These are phyloP conservation scores for Motacilla tschutschensis DNA, from an alignment of 2,113 vertebrate species.

Conservation along the genomic window DNA sequence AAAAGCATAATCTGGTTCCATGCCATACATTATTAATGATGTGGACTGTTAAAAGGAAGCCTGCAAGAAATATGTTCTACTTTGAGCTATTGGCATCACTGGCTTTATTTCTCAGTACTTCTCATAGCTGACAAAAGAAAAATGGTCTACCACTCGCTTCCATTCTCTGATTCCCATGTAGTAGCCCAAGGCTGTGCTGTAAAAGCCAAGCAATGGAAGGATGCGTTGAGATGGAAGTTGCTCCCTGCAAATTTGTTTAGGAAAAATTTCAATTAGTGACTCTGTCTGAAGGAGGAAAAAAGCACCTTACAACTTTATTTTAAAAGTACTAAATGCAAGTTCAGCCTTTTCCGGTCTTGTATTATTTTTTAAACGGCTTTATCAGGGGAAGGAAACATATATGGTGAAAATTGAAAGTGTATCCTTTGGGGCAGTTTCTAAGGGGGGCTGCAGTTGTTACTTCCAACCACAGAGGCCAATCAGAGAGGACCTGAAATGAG, in stretches of 20 bases:
- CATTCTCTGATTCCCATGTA: background rate
- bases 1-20: background rate
- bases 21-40: background rate
- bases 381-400: background rate
- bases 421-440: background rate
- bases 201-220: constrained; percentile 16
- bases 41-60: background rate
- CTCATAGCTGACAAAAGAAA: background rate
- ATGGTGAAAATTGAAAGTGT: background rate
- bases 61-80: background rate
- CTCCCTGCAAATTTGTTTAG: background rate
- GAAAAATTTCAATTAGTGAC: background rate
- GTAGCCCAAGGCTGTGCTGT: background rate
- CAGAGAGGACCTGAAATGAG: fast-evolving
- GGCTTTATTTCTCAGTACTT: background rate
- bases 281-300: fast-evolving
- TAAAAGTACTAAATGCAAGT: background rate
- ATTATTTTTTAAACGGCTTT: background rate
- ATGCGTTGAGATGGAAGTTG: background rate
- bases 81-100: background rate
- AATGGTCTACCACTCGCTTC: background rate
- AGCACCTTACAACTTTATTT: background rate
- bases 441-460: background rate
- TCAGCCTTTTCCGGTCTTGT: background rate
- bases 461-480: background rate